A percentile compares a stretch with the other conserved stretches of the same genome.
These are phyloP conservation scores for Pelusios castaneus DNA, from an alignment of 2,113 vertebrate genomes.

Conservation along the genomic window DNA sequence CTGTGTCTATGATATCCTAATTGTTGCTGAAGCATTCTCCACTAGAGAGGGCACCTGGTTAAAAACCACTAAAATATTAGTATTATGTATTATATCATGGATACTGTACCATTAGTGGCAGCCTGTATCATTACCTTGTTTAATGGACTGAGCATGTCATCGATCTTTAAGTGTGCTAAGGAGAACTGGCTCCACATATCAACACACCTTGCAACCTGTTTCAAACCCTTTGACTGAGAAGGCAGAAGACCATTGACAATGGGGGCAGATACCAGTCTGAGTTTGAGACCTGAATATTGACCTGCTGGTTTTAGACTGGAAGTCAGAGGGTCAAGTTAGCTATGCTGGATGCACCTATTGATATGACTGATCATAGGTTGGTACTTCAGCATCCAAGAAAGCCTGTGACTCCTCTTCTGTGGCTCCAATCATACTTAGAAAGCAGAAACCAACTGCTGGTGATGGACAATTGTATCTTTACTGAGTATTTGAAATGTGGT, in stretches of 20 bases:
- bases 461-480: neutral
- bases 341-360: neutral
- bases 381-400: neutral
- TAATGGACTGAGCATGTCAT: fast-evolving
- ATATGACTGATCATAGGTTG: neutral
- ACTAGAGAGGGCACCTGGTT: fast-evolving
- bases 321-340: neutral
- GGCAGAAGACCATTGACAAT: neutral
- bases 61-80: neutral
- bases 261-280: neutral
- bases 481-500: neutral
- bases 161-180: fast-evolving
- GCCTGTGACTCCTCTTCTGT: neutral
- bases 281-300: neutral
- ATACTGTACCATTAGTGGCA: fast-evolving
- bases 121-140: neutral
- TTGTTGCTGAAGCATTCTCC: neutral
- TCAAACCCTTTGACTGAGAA: neutral
- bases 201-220: fast-evolving
- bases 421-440: too few relatives aligned
- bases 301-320: neutral
- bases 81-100: neutral
- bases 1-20: neutral
- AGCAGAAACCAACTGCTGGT: neutral
- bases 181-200: neutral